Conservation (phyloP, 1,140 invertebrate species). For the Limonius californicus region DNA sequence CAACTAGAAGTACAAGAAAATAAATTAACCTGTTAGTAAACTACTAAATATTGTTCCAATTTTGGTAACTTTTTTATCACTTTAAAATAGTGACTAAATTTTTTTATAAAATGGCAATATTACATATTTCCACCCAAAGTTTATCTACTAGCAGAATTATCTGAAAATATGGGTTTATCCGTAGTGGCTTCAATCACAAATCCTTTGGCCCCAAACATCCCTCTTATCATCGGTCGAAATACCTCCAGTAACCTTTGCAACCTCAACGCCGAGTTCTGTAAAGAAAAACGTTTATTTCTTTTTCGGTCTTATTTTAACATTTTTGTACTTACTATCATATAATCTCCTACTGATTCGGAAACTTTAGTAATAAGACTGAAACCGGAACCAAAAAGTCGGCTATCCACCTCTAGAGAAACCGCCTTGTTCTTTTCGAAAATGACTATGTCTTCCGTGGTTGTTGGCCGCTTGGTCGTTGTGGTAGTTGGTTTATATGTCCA, state of each 20-base stretch:
- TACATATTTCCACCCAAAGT: no score
- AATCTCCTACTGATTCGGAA: constrained; percentile 62
- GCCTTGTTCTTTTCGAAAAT: constrained; percentile 62
- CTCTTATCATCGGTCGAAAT: constrained; percentile 53
- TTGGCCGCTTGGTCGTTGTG: constrained; percentile 40
- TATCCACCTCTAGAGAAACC: constrained; percentile 60
- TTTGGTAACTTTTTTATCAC: no score
- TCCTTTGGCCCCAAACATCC: constrained; percentile 51
- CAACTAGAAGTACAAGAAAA: no score
- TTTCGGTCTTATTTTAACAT: no score
- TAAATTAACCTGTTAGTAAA: no score
- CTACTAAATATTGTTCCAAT: no score
- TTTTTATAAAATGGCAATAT: no score
- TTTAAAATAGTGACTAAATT: no score
- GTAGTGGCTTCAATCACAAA: constrained; percentile 45
- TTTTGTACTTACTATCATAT: constrained; percentile 60
- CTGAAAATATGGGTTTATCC: constrained; percentile 44
- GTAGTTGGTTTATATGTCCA: not conserved
- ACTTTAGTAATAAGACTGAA: constrained; percentile 67
- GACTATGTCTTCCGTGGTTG: constrained; percentile 62
- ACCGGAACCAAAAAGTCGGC: constrained; percentile 62
- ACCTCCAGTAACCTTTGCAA: constrained; percentile 51
- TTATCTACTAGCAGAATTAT: not conserved
- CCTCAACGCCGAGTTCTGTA: constrained; percentile 53
- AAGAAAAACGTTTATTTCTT: constrained; percentile 23